phyloP scores from a whole-genome alignment of 2,888 invertebrate species.

The Caenorhabditis sp. region DNA sequence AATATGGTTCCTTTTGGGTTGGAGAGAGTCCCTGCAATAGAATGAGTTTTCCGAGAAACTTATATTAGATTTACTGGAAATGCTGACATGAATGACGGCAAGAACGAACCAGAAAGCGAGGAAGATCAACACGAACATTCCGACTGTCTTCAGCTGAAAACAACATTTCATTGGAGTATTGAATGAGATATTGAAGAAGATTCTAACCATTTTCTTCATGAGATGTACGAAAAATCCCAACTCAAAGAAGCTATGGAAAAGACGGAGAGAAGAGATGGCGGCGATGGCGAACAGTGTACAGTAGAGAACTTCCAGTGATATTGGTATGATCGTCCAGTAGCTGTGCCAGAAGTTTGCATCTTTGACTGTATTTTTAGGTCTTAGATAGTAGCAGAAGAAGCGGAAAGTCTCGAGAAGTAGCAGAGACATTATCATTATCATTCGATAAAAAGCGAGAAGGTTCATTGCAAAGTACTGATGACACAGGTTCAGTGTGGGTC shows the following conservation, averaged over 20 bases:
- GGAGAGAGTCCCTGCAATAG: conserved; percentile 11
- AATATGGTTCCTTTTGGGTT: conserved; percentile 11
- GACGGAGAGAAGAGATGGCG: conserved; percentile 33
- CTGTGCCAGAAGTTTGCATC: not conserved
- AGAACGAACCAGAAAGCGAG: conserved; percentile 61
- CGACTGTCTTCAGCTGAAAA: conserved; percentile 57
- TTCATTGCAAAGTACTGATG: conserved; percentile 33
- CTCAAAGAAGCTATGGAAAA: conserved; percentile 9
- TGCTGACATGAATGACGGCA: conserved; percentile 60
- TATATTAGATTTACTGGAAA: conserved; percentile 41
- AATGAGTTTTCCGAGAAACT: not conserved
- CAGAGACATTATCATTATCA: conserved; percentile 11
- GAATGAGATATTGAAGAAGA: no score
- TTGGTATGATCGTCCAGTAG: conserved; percentile 8
- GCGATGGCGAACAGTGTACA: conserved; percentile 33
- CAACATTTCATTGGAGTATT: no score
- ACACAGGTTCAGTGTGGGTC: not conserved
- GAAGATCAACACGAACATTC: conserved; percentile 65
- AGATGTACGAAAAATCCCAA: conserved; percentile 64
- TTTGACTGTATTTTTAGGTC: not conserved
- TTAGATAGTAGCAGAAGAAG: not conserved
- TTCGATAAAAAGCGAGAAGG: conserved; percentile 29
- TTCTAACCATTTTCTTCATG: conserved; percentile 58
- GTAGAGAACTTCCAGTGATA: conserved; percentile 35
- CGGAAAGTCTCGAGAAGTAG: conserved; percentile 23